These are phyloP conservation scores for Cacatua alba DNA, from an alignment of 2,113 vertebrate genomes.

Conservation along the genomic window DNA sequence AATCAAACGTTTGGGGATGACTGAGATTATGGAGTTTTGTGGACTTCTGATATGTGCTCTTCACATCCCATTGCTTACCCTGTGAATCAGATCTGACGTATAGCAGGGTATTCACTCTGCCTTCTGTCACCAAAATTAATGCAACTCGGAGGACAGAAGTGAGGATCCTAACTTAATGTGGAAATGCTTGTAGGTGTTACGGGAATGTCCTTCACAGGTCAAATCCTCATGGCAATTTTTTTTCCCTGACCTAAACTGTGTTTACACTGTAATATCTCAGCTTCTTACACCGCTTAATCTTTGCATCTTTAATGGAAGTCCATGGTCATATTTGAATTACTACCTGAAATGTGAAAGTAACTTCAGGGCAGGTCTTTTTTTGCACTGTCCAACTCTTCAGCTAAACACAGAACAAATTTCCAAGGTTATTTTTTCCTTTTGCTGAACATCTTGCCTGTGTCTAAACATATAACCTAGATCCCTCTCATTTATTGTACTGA, in stretches of 20 bases:
- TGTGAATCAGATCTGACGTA: not conserved
- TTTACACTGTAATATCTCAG: not conserved
- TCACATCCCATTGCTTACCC: not conserved
- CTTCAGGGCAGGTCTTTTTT: not conserved
- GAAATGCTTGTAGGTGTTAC: not conserved
- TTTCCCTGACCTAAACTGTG: not conserved
- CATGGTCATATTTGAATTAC: not conserved
- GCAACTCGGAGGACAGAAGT: not conserved
- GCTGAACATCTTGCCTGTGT: not conserved
- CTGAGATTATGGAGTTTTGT: not conserved
- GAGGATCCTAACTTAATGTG: not conserved
- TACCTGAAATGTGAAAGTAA: not conserved
- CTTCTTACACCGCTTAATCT: not conserved
- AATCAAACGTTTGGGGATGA: not conserved
- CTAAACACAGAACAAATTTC: not conserved
- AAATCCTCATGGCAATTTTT: not conserved
- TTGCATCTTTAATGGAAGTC: not conserved
- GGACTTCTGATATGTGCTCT: not conserved
- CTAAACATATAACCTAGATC: not conserved
- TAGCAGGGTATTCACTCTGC: not conserved
- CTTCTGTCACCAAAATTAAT: not conserved
- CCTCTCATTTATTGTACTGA: not conserved
- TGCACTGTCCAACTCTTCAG: not conserved
- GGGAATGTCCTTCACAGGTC: not conserved
- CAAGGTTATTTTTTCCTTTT: not conserved